A percentile compares a stretch with the other conserved stretches of the same genome.
These are phyloP conservation scores for Hirudinaria manillensis DNA, from an alignment of 2,888 invertebrate genomes.

Conservation along the genomic window DNA sequence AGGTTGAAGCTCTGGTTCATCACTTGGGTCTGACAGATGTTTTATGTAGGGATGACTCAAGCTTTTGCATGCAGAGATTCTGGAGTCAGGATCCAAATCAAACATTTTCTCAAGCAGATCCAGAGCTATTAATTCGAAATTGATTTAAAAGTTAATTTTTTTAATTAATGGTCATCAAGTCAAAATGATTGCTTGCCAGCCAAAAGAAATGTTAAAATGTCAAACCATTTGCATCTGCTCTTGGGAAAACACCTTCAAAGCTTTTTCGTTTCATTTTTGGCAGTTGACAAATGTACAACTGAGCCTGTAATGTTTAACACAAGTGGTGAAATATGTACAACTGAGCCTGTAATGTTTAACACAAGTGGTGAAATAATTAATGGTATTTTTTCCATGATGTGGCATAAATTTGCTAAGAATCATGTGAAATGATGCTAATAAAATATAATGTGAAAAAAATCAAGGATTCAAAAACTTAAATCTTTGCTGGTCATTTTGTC, in stretches of 20 bases:
- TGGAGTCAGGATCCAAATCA: constrained; percentile 87
- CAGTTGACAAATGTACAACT: constrained; percentile 23
- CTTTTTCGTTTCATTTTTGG: constrained; percentile 36
- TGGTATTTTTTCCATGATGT: background rate
- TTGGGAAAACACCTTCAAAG: constrained; percentile 36
- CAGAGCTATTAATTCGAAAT: constrained; percentile 64
- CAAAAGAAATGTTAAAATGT: background rate
- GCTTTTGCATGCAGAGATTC: constrained; percentile 78
- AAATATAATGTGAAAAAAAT: no score
- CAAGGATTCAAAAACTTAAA: constrained; percentile 10
- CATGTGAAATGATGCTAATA: background rate
- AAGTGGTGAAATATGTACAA: constrained; percentile 17
- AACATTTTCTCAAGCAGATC: constrained; percentile 90
- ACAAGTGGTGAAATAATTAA: background rate
- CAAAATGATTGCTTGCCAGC: no score
- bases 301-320: constrained; percentile 15
- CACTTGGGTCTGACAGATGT: constrained; percentile 66
- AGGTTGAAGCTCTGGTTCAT: constrained; percentile 67
- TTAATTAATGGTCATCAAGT: no score
- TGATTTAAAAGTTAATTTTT: background rate
- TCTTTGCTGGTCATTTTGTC: constrained; percentile 28
- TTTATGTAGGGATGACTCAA: constrained; percentile 82
- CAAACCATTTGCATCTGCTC: constrained; percentile 38
- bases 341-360: constrained; percentile 18
- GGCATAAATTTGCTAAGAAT: no score